These are phyloP conservation scores for Homarus gammarus DNA, from an alignment of 2,888 invertebrate genomes.

Conservation along the genomic window DNA sequence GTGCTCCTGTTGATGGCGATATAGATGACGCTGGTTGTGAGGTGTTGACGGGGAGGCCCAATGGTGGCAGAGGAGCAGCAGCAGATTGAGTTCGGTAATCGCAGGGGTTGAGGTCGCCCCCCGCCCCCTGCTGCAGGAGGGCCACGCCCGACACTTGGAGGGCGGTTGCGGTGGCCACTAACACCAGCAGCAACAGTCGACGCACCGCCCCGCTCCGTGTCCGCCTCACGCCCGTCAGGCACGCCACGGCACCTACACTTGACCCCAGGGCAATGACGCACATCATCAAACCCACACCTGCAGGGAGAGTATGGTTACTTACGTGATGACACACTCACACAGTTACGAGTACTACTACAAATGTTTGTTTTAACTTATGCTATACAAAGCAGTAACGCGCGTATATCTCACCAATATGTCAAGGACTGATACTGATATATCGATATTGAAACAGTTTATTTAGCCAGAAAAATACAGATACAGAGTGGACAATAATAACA, in stretches of 20 bases:
- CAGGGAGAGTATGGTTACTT: neutral
- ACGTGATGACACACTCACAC: neutral
- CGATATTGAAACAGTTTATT: too few species aligned
- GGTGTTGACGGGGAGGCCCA: neutral
- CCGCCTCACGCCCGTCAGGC: conserved; percentile 42
- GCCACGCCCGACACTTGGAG: conserved; percentile 41
- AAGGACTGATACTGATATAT: too few species aligned
- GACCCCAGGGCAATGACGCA: conserved; percentile 29
- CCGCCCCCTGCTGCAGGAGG: neutral
- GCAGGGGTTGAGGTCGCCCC: neutral
- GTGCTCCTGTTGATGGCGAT: neutral
- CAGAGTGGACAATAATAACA: too few species aligned
- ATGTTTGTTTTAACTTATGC: too few species aligned
- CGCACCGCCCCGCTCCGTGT: conserved; percentile 66
- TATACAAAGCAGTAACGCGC: too few species aligned
- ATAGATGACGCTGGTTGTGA: neutral
- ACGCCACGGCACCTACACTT: conserved; percentile 52
- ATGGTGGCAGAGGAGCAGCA: neutral
- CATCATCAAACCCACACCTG: conserved; percentile 55
- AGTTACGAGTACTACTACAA: too few species aligned
- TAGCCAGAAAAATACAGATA: too few species aligned
- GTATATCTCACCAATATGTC: too few species aligned
- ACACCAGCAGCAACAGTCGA: conserved; percentile 44
- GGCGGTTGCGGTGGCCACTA: conserved; percentile 20
- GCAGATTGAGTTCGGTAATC: neutral